A percentile compares a stretch with the other conserved stretches of the same genome.
phyloP scores from a whole-genome alignment of 2,113 vertebrate species.

The Onychostoma macrolepis region DNA sequence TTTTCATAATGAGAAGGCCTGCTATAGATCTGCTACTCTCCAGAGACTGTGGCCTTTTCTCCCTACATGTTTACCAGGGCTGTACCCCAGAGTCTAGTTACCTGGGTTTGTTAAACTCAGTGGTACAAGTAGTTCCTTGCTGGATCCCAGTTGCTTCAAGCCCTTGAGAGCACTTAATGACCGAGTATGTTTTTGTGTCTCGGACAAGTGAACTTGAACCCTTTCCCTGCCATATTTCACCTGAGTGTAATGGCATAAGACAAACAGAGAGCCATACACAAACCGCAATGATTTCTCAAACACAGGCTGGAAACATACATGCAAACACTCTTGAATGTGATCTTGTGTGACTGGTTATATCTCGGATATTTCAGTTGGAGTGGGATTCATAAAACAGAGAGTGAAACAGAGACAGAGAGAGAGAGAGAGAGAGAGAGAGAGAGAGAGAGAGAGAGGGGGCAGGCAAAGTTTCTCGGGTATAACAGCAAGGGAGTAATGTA shows the following conservation, averaged over 20 bases:
- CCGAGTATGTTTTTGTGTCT: background rate
- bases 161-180: slow-evolving; percentile 25
- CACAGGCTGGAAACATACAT: background rate
- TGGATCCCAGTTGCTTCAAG: slow-evolving; percentile 16
- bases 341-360: background rate
- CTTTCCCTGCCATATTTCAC: slow-evolving; percentile 17
- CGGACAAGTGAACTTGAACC: slow-evolving; percentile 1
- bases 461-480: slow-evolving; percentile 37
- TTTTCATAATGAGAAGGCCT: background rate
- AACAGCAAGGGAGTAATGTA: slow-evolving; percentile 36
- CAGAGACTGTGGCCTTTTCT: slow-evolving; percentile 48
- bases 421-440: background rate
- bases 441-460: slow-evolving; percentile 3
- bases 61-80: slow-evolving; percentile 43
- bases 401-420: too few species aligned
- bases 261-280: slow-evolving; percentile 15
- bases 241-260: background rate
- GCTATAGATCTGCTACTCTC: slow-evolving; percentile 66
- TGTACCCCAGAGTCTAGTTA: slow-evolving; percentile 53
- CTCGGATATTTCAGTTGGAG: background rate
- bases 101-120: slow-evolving; percentile 34
- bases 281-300: background rate
- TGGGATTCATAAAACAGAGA: background rate
- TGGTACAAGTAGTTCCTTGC: slow-evolving; percentile 21
- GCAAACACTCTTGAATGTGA: slow-evolving; percentile 3